These are phyloP conservation scores for Troides helena DNA, from an alignment of 2,888 invertebrate species.

Conservation along the genomic window DNA sequence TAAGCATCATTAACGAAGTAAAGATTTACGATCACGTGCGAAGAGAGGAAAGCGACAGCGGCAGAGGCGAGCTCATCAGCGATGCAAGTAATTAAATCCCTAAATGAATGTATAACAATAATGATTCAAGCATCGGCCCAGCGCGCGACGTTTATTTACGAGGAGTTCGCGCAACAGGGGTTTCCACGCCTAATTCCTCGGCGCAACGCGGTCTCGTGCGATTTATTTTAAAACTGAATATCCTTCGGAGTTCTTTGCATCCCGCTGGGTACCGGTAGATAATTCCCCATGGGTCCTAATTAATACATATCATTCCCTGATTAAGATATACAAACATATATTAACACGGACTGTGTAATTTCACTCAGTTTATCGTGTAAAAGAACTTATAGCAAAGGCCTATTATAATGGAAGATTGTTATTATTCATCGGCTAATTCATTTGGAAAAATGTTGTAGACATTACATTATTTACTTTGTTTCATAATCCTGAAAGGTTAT, in stretches of 20 bases:
- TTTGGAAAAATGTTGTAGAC: background rate
- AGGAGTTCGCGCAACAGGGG: conserved; percentile 77
- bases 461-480: background rate
- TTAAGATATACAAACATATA: conserved; percentile 60
- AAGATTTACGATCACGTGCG: conserved; percentile 75
- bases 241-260: conserved; percentile 61
- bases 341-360: too few relatives aligned
- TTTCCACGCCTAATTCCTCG: conserved; percentile 75
- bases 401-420: background rate
- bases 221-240: conserved; percentile 75
- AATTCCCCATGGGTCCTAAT: conserved; percentile 65
- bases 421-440: background rate
- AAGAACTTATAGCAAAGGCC: background rate
- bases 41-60: conserved; percentile 38
- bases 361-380: background rate
- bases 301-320: conserved; percentile 60
- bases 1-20: conserved; percentile 70
- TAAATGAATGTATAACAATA: conserved; percentile 75
- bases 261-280: conserved; percentile 75
- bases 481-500: background rate
- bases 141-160: conserved; percentile 71
- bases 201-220: conserved; percentile 74
- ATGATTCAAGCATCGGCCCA: conserved; percentile 61
- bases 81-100: conserved; percentile 76
- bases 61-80: conserved; percentile 49